A percentile compares a stretch with the other conserved stretches of the same genome.
Conservation (phyloP, 2,113 vertebrate species). For the Sphaerodactylus townsendi region DNA sequence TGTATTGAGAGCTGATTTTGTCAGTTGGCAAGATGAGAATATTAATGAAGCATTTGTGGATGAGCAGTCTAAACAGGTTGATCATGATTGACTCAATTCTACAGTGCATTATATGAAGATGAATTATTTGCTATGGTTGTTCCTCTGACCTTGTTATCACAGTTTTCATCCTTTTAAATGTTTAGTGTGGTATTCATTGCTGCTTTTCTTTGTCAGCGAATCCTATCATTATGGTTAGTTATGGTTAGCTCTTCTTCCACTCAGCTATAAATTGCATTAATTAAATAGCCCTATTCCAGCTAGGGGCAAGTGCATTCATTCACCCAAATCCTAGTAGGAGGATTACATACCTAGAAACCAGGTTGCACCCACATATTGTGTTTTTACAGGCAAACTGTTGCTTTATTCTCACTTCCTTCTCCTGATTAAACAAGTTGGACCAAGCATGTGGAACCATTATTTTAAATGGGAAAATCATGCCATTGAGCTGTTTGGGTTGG, state of each 20-base stretch:
- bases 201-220: background rate
- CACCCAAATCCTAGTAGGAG: background rate
- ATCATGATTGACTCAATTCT: slow-evolving; percentile 40
- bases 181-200: background rate
- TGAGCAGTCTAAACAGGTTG: slow-evolving; percentile 36
- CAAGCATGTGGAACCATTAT: no score
- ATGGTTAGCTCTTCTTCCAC: background rate
- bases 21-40: slow-evolving; percentile 41
- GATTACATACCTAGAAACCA: background rate
- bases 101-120: slow-evolving; percentile 27
- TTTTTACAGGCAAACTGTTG: no score
- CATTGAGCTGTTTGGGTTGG: background rate
- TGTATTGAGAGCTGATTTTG: slow-evolving; percentile 41
- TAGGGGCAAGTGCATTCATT: background rate
- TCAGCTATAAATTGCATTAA: background rate
- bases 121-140: slow-evolving; percentile 37
- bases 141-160: slow-evolving; percentile 42
- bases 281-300: background rate
- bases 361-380: no score
- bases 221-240: background rate
- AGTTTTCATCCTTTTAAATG: slow-evolving; percentile 5
- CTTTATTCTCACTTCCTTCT: background rate
- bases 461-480: no score
- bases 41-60: slow-evolving; percentile 40
- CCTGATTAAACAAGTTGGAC: background rate